Evolutionary conservation across 2,113 vertebrate genomes (phyloP).

Genomic region (Gorsachius goisagi): DNA sequence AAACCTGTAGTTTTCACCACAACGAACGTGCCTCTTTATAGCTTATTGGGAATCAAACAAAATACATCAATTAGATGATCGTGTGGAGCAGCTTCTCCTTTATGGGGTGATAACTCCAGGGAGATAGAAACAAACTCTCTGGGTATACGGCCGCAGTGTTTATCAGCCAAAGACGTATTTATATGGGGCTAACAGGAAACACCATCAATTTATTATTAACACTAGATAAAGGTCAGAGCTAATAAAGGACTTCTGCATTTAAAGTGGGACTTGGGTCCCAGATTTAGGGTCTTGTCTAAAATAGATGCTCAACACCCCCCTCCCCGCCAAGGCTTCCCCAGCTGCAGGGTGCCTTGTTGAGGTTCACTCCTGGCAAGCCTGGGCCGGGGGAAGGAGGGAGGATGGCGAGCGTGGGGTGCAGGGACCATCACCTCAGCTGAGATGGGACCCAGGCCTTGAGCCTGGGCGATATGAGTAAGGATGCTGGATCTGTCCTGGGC

Average conservation of each 20-base stretch:
- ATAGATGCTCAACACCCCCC: rapidly evolving
- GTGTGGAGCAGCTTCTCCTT: constrained; percentile 22
- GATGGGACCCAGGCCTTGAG: not conserved
- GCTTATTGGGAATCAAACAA: constrained; percentile 28
- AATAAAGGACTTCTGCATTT: not conserved
- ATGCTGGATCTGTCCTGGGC: not conserved
- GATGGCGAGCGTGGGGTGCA: not conserved
- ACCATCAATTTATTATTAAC: not conserved
- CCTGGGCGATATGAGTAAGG: not conserved
- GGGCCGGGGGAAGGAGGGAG: not conserved
- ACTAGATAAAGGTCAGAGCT: not conserved
- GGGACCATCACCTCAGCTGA: not conserved
- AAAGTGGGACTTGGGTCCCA: not conserved
- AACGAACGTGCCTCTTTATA: not conserved
- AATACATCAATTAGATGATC: constrained; percentile 53
- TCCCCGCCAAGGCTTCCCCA: not conserved
- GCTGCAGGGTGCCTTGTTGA: not conserved
- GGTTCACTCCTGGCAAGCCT: not conserved
- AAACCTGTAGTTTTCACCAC: not conserved
- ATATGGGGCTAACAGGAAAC: not conserved
- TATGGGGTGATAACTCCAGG: constrained; percentile 36
- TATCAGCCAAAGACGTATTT: not conserved
- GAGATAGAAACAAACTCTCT: not conserved
- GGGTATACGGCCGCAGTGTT: not conserved
- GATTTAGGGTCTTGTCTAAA: not conserved